Base-by-base conservation (phyloP, 2,888 invertebrate species). In the Erebia epiphron region DNA sequence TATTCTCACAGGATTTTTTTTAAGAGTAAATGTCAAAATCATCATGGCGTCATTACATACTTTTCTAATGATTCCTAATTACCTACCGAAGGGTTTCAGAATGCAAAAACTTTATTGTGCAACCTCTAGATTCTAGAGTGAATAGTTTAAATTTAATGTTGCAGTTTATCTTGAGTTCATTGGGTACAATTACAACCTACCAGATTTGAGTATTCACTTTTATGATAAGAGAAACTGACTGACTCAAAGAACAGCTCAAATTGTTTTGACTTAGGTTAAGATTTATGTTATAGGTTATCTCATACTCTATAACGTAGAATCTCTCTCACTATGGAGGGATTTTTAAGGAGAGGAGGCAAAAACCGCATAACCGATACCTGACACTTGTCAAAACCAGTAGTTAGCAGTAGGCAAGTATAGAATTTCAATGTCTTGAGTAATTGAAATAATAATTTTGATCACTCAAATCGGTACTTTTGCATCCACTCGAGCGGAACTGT, bases 391-490 rank as follows among this genome's bases (percentile, higher is more conserved):
- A 26, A 57, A 57, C 13, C 4, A 57, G 56, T 57, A 26, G 13
- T 14, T 57, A 13, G 1, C 11, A 57, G 21, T 57, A 57, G 56
- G 26, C 7, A 57, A 54, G 54, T 54, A 18, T 54, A 26, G 26
- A 26, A 13, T 26, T 57, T 57, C 26, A 26, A 57, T 57, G 26
- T 13, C 54, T 14, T 21, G 7, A 13, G 13, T 49, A 26, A 67
- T 58, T 67, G 18, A 57, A 16, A 67, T 26, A 16, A 67, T 26
- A 57, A 43, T 67, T 57, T 58, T 41, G 52, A 66, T 70, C 56
- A 67, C 49, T 52, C 57, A 61, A 67, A 73, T 64, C 70, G 70
- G 70, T 70, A 69, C 68, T 73, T 62, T 62, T 62, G 50, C 21
- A 58, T 50, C 46, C 54, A 66, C 66, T 73, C 67, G 56, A 58